Conservation (phyloP, 2,113 vertebrate species). For the Lagopus muta region DNA sequence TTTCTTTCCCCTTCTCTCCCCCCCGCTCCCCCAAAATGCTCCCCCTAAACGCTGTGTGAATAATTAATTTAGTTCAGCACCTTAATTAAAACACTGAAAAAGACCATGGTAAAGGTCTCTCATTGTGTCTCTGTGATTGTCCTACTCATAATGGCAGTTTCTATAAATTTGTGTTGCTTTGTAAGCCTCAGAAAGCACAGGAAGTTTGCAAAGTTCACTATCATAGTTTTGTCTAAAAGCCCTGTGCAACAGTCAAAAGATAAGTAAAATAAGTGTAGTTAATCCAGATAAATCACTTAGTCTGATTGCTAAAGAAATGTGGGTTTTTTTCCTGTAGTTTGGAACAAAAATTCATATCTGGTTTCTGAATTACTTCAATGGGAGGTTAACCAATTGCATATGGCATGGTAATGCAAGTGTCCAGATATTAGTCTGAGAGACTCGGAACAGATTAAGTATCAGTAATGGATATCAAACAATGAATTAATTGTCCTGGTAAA, state of each 20-base stretch:
- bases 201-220: not conserved
- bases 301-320: not conserved
- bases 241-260: accelerated
- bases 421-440: not conserved
- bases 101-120: not conserved
- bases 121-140: not conserved
- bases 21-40: not conserved
- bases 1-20: not conserved
- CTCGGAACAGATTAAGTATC: not conserved
- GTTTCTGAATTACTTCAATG: not conserved
- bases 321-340: not conserved
- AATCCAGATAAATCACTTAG: not conserved
- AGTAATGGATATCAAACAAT: not conserved
- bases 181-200: not conserved
- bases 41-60: not conserved
- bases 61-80: not conserved
- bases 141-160: not conserved
- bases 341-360: not conserved
- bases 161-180: not conserved
- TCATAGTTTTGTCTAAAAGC: not conserved
- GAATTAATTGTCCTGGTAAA: not conserved
- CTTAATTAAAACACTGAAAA: not conserved
- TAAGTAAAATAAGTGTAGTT: not conserved
- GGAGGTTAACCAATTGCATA: not conserved
- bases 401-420: not conserved